A percentile compares a stretch with the other conserved stretches of the same genome.
phyloP scores from a whole-genome alignment of 2,888 invertebrate genomes.

The Tenthredo livida region DNA sequence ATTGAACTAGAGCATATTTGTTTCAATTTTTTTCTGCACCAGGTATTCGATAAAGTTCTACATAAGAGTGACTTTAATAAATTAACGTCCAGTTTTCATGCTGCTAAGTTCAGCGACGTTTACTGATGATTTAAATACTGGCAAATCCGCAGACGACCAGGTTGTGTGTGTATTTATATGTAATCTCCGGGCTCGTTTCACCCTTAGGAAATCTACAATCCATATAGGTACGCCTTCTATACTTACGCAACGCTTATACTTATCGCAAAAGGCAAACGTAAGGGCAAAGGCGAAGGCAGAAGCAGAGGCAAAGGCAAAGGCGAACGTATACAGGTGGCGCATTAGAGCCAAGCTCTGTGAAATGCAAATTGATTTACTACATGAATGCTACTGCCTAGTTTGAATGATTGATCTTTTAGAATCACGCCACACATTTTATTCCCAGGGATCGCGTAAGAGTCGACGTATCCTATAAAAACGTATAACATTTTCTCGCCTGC shows the following conservation, averaged over 20 bases:
- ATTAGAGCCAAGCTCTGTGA: constrained; percentile 50
- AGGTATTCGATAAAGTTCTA: constrained; percentile 54
- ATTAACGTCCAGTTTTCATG: constrained; percentile 60
- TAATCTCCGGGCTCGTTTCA: not conserved
- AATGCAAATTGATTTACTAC: constrained; percentile 62
- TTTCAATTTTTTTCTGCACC: not conserved
- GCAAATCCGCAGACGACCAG: constrained; percentile 56
- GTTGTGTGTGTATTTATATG: constrained; percentile 17
- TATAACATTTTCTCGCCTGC: not conserved
- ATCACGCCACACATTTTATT: constrained; percentile 57
- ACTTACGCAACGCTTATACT: constrained; percentile 21
- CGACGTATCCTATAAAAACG: not conserved
- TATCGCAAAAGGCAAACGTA: constrained; percentile 9
- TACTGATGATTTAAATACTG: constrained; percentile 57
- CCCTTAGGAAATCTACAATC: constrained; percentile 20
- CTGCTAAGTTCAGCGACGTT: constrained; percentile 56
- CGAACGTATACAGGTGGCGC: not conserved
- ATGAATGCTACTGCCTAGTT: constrained; percentile 55
- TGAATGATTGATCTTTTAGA: constrained; percentile 60
- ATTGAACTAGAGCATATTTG: not conserved
- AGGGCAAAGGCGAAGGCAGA: not conserved
- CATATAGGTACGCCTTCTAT: not conserved
- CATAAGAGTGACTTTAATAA: constrained; percentile 58
- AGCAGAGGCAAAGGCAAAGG: not conserved
- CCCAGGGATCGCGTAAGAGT: not conserved